These are phyloP conservation scores for Ahaetulla prasina DNA, from an alignment of 2,113 vertebrate genomes.

Conservation along the genomic window DNA sequence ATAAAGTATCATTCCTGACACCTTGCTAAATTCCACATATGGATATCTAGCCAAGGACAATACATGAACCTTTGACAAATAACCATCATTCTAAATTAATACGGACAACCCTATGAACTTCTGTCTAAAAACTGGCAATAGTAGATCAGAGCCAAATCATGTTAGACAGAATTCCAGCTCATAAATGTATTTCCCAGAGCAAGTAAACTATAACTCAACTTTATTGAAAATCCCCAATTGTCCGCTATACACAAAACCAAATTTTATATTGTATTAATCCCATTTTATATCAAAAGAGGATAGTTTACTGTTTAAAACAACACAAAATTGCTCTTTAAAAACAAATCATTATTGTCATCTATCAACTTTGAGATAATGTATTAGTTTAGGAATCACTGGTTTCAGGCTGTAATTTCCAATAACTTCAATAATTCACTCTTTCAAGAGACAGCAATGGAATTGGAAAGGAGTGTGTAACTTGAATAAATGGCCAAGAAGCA, in stretches of 20 bases:
- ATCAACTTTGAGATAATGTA: neutral
- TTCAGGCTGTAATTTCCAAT: neutral
- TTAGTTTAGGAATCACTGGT: neutral
- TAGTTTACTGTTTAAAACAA: neutral
- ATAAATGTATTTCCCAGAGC: neutral
- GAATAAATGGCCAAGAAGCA: neutral
- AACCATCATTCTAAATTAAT: neutral
- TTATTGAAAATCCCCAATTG: neutral
- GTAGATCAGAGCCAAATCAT: neutral
- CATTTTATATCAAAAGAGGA: neutral
- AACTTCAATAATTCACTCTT: neutral
- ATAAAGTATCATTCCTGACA: neutral
- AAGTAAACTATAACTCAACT: neutral
- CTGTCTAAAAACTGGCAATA: neutral
- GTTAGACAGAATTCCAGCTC: neutral
- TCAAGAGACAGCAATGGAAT: neutral
- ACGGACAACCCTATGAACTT: neutral
- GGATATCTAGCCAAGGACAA: neutral
- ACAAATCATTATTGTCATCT: neutral
- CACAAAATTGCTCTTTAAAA: neutral
- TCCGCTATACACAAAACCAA: neutral
- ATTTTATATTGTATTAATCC: neutral
- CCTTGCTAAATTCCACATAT: neutral
- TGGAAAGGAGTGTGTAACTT: neutral
- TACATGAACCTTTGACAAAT: neutral